Evolutionary conservation across 1,140 invertebrate genomes (phyloP).

Genomic region (Dufourea novaeangliae): DNA sequence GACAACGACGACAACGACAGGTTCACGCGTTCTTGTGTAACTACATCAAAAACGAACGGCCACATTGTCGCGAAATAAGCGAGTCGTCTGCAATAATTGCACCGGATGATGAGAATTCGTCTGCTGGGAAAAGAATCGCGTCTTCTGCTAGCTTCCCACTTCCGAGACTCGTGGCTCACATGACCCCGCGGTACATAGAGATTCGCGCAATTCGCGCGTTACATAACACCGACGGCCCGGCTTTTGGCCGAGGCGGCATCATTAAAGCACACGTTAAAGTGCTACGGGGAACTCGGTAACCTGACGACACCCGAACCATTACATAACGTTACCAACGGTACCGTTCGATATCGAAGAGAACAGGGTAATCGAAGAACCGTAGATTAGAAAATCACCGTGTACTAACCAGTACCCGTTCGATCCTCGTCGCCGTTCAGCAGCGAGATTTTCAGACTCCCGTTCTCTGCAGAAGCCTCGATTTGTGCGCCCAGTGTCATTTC

Average conservation of each 20-base stretch:
- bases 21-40: constrained; percentile 20
- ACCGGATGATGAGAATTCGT: constrained; percentile 33
- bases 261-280: constrained; percentile 13
- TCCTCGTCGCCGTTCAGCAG: constrained; percentile 72
- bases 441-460: constrained; percentile 73
- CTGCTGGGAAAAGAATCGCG: constrained; percentile 48
- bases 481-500: constrained; percentile 79
- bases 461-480: constrained; percentile 74
- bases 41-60: constrained; percentile 19
- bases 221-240: constrained; percentile 63
- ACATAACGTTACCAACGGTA: constrained; percentile 41
- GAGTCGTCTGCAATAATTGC: not conserved
- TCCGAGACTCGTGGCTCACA: constrained; percentile 62
- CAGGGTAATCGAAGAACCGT: not conserved
- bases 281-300: constrained; percentile 21
- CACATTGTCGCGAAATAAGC: not conserved
- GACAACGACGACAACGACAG: too few species aligned
- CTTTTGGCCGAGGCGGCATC: constrained; percentile 30
- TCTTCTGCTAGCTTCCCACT: constrained; percentile 80
- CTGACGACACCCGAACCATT: constrained; percentile 37
- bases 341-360: constrained; percentile 30
- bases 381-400: constrained; percentile 12
- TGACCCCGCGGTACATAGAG: constrained; percentile 57
- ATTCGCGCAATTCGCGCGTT: constrained; percentile 65
- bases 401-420: constrained; percentile 64